Percentiles rank a stretch among this genome's conserved stretches.
Conservation (phyloP, 2,888 invertebrate genomes). For the Heteromyza rotundicornis region DNA sequence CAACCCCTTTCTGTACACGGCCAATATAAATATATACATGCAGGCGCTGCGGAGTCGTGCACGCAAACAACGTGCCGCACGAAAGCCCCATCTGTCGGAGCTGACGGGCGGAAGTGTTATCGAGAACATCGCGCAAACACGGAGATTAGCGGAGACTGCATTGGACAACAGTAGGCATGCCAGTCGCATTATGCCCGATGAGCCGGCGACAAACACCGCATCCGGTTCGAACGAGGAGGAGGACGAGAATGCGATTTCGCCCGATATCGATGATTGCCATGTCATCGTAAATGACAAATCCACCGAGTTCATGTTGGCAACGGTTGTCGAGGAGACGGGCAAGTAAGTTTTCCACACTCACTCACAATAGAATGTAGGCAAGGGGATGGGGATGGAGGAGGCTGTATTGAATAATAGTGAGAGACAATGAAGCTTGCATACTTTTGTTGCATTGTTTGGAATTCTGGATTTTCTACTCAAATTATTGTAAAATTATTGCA, state of each 20-base stretch:
- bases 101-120: slow-evolving; percentile 83
- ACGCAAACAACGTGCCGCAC: slow-evolving; percentile 79
- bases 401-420: too few relatives aligned
- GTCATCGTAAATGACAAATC: slow-evolving; percentile 90
- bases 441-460: too few relatives aligned
- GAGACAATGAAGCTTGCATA: too few relatives aligned
- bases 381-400: too few relatives aligned
- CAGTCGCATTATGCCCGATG: slow-evolving; percentile 68
- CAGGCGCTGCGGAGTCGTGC: slow-evolving; percentile 87
- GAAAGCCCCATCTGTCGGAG: slow-evolving; percentile 76
- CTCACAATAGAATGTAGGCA: too few relatives aligned
- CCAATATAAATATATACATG: slow-evolving; percentile 21
- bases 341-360: slow-evolving; percentile 68
- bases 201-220: slow-evolving; percentile 87
- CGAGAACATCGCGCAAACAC: slow-evolving; percentile 86
- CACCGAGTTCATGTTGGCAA: slow-evolving; percentile 88
- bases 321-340: slow-evolving; percentile 82
- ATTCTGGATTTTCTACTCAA: too few relatives aligned
- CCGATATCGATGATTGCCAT: slow-evolving; percentile 76
- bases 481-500: too few relatives aligned
- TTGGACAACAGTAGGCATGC: slow-evolving; percentile 65
- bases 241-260: slow-evolving; percentile 71
- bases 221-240: slow-evolving; percentile 89
- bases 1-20: slow-evolving; percentile 15
- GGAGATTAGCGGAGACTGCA: slow-evolving; percentile 81